Conservation (phyloP, 2,113 vertebrate genomes). For the Megalops atlanticus region DNA sequence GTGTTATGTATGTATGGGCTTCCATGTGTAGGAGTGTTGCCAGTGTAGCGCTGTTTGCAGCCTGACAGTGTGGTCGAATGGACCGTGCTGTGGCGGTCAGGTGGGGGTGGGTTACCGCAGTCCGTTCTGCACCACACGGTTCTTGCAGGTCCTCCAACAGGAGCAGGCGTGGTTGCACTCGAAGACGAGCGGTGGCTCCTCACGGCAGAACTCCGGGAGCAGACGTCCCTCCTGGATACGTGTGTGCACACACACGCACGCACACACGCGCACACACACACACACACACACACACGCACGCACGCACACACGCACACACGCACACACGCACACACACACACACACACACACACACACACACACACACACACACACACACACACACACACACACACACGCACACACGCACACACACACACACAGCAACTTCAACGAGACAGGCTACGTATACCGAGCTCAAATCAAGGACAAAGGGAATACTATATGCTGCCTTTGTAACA, state of each 20-base stretch:
- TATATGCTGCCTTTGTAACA: no score
- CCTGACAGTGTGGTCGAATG: no score
- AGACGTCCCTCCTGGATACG: slow-evolving; percentile 80
- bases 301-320: background rate
- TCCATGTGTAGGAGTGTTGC: no score
- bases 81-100: no score
- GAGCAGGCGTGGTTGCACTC: slow-evolving; percentile 98
- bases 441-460: no score
- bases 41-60: no score
- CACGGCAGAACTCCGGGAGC: slow-evolving; percentile 92
- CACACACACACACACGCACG: background rate
- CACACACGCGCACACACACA: background rate
- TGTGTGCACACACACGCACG: background rate
- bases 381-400: background rate
- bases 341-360: background rate
- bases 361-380: background rate
- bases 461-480: no score
- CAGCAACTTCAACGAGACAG: no score
- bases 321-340: background rate
- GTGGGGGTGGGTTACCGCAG: slow-evolving; percentile 92
- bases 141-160: slow-evolving; percentile 94
- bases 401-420: background rate
- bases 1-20: no score
- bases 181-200: slow-evolving; percentile 91
- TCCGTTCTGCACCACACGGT: slow-evolving; percentile 94